phyloP scores from a whole-genome alignment of 23 tunicate species.

The Halocynthia roretzi region DNA sequence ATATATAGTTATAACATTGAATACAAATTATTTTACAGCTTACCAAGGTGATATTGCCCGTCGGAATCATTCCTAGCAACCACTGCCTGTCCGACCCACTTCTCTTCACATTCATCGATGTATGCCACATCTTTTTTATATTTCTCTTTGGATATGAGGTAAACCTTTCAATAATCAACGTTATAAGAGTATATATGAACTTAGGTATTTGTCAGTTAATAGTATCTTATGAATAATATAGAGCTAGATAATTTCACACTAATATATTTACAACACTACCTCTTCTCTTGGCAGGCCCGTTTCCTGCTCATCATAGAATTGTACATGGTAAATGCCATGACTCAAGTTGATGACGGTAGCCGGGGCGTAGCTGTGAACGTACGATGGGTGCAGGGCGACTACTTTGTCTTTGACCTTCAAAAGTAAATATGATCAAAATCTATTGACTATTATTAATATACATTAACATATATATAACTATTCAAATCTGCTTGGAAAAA shows the following conservation, averaged over 20 bases:
- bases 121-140: conserved; percentile 34
- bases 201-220: not conserved
- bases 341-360: conserved; percentile 18
- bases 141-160: conserved; percentile 27
- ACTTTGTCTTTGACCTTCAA: conserved; percentile 32
- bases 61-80: conserved; percentile 68
- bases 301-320: conserved; percentile 50
- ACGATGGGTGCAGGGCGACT: conserved; percentile 52
- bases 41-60: conserved; percentile 86
- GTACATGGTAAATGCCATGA: conserved; percentile 27
- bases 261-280: conserved; percentile 9
- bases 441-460: not conserved
- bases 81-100: conserved; percentile 79
- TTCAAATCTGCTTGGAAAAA: not conserved
- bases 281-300: conserved; percentile 57
- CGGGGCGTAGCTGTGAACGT: conserved; percentile 63
- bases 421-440: not conserved
- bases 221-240: not conserved
- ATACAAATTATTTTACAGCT: not conserved
- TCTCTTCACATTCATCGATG: conserved; percentile 44
- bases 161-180: conserved; percentile 29
- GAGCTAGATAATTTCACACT: no score
- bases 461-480: not conserved
- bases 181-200: not conserved
- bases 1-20: not conserved